Conservation (phyloP, 2,797 vertebrate genomes). For the Falco rusticolus region DNA sequence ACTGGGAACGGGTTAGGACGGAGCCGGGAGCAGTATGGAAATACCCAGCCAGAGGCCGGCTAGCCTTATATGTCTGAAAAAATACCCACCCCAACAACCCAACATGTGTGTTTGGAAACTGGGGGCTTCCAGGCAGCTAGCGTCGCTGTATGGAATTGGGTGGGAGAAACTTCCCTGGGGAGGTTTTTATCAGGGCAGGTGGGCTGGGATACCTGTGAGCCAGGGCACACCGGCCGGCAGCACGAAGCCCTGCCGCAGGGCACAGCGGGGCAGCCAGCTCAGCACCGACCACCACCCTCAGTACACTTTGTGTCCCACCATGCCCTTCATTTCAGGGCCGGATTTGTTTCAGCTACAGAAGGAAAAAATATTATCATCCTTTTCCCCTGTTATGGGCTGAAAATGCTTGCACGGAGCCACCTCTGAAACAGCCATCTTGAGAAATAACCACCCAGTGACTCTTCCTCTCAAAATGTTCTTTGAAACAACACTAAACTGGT, state of each 20-base stretch:
- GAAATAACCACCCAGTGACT: background rate
- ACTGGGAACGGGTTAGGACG: background rate
- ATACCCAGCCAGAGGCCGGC: background rate
- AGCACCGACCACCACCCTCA: background rate
- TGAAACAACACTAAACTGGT: background rate
- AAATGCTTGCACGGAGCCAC: accelerated
- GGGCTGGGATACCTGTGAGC: background rate
- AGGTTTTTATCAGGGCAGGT: background rate
- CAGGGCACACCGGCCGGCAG: background rate
- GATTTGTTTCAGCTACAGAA: background rate
- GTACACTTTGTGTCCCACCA: accelerated
- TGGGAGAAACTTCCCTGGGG: background rate
- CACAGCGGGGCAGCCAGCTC: background rate
- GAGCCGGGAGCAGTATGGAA: background rate
- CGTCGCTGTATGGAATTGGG: background rate
- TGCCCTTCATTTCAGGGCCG: background rate
- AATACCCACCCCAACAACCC: background rate
- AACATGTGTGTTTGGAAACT: background rate
- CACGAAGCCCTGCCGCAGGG: background rate
- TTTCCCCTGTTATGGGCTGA: background rate
- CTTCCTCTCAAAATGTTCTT: background rate
- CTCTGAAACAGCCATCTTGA: accelerated
- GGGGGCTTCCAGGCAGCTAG: background rate
- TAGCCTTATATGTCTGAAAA: background rate
- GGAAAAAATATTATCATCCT: background rate